phyloP scores from a whole-genome alignment of 2,888 invertebrate species.

The Apeira syringaria region DNA sequence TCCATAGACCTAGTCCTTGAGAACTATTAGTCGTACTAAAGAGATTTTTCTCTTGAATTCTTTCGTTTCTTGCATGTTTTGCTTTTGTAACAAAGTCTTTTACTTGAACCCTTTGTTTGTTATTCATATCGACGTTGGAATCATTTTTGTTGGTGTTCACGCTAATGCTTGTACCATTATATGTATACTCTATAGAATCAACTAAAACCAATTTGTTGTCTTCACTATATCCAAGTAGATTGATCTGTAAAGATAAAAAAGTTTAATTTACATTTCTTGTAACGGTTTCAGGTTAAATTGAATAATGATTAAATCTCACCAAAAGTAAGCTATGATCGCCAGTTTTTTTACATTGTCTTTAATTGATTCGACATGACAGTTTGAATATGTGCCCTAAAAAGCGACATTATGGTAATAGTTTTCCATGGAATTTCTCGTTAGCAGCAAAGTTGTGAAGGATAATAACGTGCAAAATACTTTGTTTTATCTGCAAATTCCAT shows the following conservation, averaged over 20 bases:
- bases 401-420: no score
- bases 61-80: no score
- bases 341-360: no score
- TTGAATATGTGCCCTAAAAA: no score
- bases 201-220: slow-evolving; percentile 38
- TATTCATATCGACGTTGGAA: neutral
- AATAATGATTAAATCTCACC: slow-evolving; percentile 9
- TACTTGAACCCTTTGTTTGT: no score
- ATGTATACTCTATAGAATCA: slow-evolving; percentile 32
- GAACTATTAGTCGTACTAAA: neutral
- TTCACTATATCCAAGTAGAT: slow-evolving; percentile 35
- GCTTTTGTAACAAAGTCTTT: no score
- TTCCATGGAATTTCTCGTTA: no score
- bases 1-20: slow-evolving; percentile 22
- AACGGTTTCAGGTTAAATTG: slow-evolving; percentile 3
- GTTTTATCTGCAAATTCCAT: no score
- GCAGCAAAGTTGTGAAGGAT: no score
- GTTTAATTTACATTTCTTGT: slow-evolving; percentile 15
- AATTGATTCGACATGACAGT: no score
- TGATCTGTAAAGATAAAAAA: slow-evolving; percentile 38
- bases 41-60: neutral
- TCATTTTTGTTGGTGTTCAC: slow-evolving; percentile 1
- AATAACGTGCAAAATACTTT: no score
- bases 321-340: neutral
- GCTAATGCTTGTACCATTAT: neutral